A percentile compares a stretch with the other conserved stretches of the same genome.
Conservation (phyloP, 2,888 invertebrate species). For the Sturmia bella region DNA sequence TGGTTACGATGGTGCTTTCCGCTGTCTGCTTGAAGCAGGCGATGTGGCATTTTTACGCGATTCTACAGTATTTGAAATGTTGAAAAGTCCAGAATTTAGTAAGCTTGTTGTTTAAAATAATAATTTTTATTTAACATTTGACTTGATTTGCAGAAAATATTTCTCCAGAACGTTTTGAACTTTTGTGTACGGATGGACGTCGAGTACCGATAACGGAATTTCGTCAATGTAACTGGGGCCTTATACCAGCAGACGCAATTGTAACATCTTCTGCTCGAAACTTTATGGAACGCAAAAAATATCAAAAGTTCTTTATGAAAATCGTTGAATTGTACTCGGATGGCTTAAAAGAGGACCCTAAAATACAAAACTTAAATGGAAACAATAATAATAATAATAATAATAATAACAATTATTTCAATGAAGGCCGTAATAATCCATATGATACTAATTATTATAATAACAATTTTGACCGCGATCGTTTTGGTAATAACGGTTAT, state of each 20-base stretch:
- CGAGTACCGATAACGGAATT: slow-evolving; percentile 87
- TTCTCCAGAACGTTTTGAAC: slow-evolving; percentile 87
- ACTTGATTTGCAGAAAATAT: slow-evolving; percentile 83
- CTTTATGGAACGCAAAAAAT: slow-evolving; percentile 81
- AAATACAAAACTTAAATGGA: slow-evolving; percentile 64
- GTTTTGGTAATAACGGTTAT: slow-evolving; percentile 70
- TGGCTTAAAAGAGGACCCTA: slow-evolving; percentile 73
- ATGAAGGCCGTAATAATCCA: slow-evolving; percentile 69
- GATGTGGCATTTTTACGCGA: slow-evolving; percentile 96
- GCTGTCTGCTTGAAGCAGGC: slow-evolving; percentile 91
- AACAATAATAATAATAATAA: slow-evolving; percentile 69
- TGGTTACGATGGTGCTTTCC: slow-evolving; percentile 95
- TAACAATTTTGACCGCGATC: slow-evolving; percentile 69
- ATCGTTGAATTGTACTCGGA: slow-evolving; percentile 84
- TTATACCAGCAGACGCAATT: slow-evolving; percentile 91
- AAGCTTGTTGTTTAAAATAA: slow-evolving; percentile 69
- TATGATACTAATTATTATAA: slow-evolving; percentile 70
- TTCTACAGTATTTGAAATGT: slow-evolving; percentile 89
- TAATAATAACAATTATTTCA: slow-evolving; percentile 73
- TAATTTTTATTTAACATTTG: neutral
- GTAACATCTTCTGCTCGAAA: slow-evolving; percentile 91
- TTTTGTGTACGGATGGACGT: slow-evolving; percentile 91
- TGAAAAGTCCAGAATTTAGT: slow-evolving; percentile 85
- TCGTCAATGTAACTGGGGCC: slow-evolving; percentile 92
- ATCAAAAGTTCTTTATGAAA: slow-evolving; percentile 86